A percentile compares a stretch with the other conserved stretches of the same genome.
Evolutionary conservation across 64 coral and sea anemone species (phyloP).

Genomic region (Orbicella faveolata): DNA sequence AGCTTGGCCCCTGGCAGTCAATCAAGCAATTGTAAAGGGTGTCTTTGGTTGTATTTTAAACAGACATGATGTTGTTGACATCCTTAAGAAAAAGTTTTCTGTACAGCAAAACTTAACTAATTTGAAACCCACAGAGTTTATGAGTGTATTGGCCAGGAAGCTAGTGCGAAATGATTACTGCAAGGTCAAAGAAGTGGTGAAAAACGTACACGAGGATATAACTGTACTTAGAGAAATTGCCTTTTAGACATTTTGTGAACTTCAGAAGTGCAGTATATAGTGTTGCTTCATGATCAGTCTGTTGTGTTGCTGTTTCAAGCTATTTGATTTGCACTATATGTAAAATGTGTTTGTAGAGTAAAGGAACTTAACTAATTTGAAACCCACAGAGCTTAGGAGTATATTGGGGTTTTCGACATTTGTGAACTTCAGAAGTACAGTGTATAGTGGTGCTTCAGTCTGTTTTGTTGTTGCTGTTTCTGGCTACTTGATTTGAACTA

Average conservation of each 20-base stretch:
- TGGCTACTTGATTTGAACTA: not conserved
- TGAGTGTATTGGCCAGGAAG: conserved; percentile 47
- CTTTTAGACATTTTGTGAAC: conserved; percentile 26
- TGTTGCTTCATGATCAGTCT: conserved; percentile 47
- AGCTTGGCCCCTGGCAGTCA: conserved; percentile 22
- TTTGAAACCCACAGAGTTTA: conserved; percentile 51
- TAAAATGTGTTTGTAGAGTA: not conserved
- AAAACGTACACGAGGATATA: conserved; percentile 50
- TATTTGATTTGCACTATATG: not conserved
- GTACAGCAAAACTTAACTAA: conserved; percentile 38
- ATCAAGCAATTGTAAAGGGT: conserved; percentile 44
- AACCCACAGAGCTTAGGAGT: too few species aligned
- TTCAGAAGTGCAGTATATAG: conserved; percentile 28
- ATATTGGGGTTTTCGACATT: not conserved
- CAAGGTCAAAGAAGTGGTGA: conserved; percentile 39
- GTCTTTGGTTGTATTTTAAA: conserved; percentile 44
- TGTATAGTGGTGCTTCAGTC: not conserved
- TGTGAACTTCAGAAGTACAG: conserved; percentile 25
- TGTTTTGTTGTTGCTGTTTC: conserved; percentile 32
- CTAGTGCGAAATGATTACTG: conserved; percentile 19
- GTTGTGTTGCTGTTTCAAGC: conserved; percentile 28
- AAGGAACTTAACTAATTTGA: too few species aligned
- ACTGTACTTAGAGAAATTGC: conserved; percentile 51
- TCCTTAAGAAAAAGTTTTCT: conserved; percentile 48
- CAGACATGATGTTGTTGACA: conserved; percentile 34